Base-by-base conservation (phyloP, 2,888 invertebrate genomes). In the Kuschelorhynchus macadamiae region DNA sequence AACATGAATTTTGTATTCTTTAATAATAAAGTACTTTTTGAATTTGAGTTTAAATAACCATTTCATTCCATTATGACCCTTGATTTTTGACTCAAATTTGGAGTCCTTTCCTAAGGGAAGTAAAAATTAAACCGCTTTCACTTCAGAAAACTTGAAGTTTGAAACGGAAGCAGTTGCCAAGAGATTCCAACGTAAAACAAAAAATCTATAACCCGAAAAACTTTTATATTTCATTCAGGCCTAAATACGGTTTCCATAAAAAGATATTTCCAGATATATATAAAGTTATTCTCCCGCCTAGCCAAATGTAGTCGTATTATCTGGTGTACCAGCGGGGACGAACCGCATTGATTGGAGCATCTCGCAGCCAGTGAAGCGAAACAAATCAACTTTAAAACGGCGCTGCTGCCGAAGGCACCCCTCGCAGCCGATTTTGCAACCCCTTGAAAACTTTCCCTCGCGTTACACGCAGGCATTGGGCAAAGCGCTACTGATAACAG, bases 321-420 rank as follows among this genome's bases (percentile, higher is more conserved):
- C 53, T 76, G n/a, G 36, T 12, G 18, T 47, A 25, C 25, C 25
- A 39, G 39, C 75, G 77, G 76, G 76, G 78, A 79, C 77, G 81
- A 78, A 76, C 78, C 77, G 78, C 83, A 83, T 83, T 84, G 84
- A 84, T 84, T 84, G 84, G 84, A 82, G 81, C 80, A 81, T 79
- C 81, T 82, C 76, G 79, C 81, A 76, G 76, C 84, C 84, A 84
- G 80, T 83, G 80, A 82, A 83, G 83, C 83, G 83, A 83, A 80
- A 83, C 82, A 79, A 83, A 83, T 84, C 83, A 82, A 82, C 83
- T 83, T 83, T 82, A 82, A 82, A 83, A 80, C 81, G 79, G 77
- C 66, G 71, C 74, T 63, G 74, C 77, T 65, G 71, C 74, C 64
- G 74, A 74, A 74, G 68, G 66, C 71, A 44, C 61, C 72, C 71